A percentile compares a stretch with the other conserved stretches of the same genome.
phyloP scores from a whole-genome alignment of 2,113 vertebrate species.

The Microcebus murinus region DNA sequence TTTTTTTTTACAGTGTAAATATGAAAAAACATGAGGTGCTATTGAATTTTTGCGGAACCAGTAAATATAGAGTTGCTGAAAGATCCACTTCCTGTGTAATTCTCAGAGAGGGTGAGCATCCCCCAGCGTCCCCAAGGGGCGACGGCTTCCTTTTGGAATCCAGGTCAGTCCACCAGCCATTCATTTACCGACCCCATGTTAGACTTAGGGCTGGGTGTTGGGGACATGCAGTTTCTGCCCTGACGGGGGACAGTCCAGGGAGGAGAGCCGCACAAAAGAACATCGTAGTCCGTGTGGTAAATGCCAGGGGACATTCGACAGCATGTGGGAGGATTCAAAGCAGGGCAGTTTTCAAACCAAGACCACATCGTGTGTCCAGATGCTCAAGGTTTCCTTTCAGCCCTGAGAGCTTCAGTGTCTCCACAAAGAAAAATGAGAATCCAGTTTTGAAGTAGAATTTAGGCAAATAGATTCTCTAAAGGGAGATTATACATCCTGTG shows the following conservation, averaged over 20 bases:
- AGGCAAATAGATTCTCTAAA: background rate
- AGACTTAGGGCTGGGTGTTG: background rate
- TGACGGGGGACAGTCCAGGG: background rate
- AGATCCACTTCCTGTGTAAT: background rate
- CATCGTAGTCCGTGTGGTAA: too few species aligned
- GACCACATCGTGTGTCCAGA: background rate
- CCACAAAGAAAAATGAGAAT: background rate
- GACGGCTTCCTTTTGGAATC: too few species aligned
- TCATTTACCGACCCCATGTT: background rate
- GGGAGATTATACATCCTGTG: background rate
- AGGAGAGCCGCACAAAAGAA: too few species aligned
- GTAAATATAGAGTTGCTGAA: background rate
- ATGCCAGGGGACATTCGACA: too few species aligned
- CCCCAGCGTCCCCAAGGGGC: background rate
- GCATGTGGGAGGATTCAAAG: background rate
- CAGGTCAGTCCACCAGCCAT: background rate
- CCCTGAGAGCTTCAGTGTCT: accelerated
- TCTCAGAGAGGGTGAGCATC: background rate
- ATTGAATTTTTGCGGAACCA: background rate
- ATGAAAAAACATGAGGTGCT: background rate
- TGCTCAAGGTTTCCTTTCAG: background rate
- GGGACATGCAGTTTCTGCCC: background rate
- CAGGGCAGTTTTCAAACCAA: background rate
- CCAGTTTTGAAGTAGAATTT: background rate
- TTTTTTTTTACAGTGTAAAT: background rate